A percentile compares a stretch with the other conserved stretches of the same genome.
These are phyloP conservation scores for Heliconius hewitsoni DNA, from an alignment of 1,140 invertebrate species.

Conservation along the genomic window DNA sequence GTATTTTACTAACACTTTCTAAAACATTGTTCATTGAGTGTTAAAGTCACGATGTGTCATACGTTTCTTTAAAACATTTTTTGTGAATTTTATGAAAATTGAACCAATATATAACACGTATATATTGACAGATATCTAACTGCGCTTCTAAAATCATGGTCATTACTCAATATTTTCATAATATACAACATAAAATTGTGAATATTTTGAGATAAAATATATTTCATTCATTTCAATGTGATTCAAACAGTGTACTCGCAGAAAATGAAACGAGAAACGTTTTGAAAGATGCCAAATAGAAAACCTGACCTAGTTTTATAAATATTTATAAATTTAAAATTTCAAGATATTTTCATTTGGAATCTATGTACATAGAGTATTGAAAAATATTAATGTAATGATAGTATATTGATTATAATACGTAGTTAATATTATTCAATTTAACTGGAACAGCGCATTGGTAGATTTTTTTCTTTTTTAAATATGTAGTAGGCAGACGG, in stretches of 20 bases:
- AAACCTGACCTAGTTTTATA: not conserved
- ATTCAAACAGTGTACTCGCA: not conserved
- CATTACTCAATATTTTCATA: not conserved
- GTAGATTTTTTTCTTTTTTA: no score
- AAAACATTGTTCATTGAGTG: no score
- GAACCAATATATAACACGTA: no score
- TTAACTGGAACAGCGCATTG: no score
- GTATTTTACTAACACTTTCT: no score
- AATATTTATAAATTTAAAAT: not conserved
- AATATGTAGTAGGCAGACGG: no score
- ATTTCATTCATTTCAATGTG: not conserved
- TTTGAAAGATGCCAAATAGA: slow-evolving; percentile 6
- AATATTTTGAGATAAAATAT: not conserved
- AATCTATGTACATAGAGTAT: not conserved
- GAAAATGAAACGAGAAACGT: slow-evolving; percentile 2
- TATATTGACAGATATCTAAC: not conserved
- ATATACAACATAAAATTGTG: not conserved
- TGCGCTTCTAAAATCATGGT: not conserved
- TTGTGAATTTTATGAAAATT: no score
- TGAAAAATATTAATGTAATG: no score
- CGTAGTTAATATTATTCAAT: no score
- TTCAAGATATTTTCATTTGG: not conserved
- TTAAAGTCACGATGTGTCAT: no score
- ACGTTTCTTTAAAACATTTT: no score
- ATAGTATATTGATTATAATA: no score